These are phyloP conservation scores for Chloroceryle aenea DNA, from an alignment of 2,113 vertebrate species.

Conservation along the genomic window DNA sequence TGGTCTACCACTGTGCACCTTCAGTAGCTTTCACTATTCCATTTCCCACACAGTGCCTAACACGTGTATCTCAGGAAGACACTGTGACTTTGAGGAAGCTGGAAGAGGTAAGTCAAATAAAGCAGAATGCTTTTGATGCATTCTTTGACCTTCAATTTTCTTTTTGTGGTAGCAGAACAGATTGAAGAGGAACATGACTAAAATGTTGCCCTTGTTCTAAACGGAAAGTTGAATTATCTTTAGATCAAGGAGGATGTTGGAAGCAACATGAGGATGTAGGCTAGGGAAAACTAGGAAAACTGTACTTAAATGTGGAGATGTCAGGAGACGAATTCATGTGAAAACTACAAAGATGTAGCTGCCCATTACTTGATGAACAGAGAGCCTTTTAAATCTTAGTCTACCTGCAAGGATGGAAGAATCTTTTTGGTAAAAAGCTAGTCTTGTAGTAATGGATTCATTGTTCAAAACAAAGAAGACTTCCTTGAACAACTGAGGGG, in stretches of 20 bases:
- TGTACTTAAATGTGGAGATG: not conserved
- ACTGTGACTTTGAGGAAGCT: not conserved
- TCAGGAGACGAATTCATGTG: not conserved
- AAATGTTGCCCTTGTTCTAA: not conserved
- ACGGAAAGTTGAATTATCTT: not conserved
- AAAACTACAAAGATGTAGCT: not conserved
- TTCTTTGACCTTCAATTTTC: not conserved
- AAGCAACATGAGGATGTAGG: not conserved
- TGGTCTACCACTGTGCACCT: not conserved
- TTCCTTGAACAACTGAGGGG: not conserved
- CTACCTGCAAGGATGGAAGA: not conserved
- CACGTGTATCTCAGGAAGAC: not conserved
- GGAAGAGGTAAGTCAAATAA: not conserved
- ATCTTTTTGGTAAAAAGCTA: not conserved
- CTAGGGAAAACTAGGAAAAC: not conserved
- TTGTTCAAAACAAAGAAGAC: not conserved
- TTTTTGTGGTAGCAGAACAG: not conserved
- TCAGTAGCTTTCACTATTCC: not conserved
- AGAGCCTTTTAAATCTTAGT: constrained; percentile 1
- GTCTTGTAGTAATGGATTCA: not conserved
- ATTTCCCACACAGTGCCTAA: not conserved
- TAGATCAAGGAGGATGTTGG: not conserved
- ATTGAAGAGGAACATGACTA: not conserved
- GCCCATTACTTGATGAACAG: not conserved
- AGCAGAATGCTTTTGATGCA: not conserved